phyloP scores from a whole-genome alignment of 2,113 vertebrate genomes.

The Hemicordylus capensis region DNA sequence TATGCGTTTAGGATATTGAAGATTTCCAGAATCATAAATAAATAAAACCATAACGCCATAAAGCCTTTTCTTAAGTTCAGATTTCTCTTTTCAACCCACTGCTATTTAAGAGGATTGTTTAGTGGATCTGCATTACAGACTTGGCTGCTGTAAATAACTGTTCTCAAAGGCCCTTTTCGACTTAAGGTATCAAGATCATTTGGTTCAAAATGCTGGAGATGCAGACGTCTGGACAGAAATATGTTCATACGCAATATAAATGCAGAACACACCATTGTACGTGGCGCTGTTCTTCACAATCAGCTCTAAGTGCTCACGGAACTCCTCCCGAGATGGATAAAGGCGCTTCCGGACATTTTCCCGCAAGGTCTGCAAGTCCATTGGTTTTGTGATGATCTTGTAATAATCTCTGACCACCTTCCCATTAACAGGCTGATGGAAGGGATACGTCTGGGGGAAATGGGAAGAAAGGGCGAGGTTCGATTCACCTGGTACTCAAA shows the following conservation, averaged over 20 bases:
- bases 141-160: too few species aligned
- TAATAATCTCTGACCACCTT: conserved; percentile 99
- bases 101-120: too few species aligned
- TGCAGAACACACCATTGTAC: conserved; percentile 85
- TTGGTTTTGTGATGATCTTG: conserved; percentile 95
- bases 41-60: too few species aligned
- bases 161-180: too few species aligned
- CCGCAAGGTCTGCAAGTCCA: conserved; percentile 96
- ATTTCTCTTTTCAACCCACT: too few species aligned
- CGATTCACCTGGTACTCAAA: background rate
- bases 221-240: too few species aligned
- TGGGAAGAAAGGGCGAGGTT: background rate
- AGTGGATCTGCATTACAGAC: too few species aligned
- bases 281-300: conserved; percentile 96
- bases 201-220: too few species aligned
- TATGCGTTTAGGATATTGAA: too few species aligned
- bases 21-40: too few species aligned
- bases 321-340: conserved; percentile 95
- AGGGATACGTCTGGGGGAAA: conserved; percentile 89
- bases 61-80: too few species aligned
- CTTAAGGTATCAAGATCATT: too few species aligned
- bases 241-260: background rate
- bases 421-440: conserved; percentile 95
- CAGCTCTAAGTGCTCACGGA: conserved; percentile 92
- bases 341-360: conserved; percentile 95